Conservation (phyloP, 2,113 vertebrate genomes). For the Hyaena hyaena region DNA sequence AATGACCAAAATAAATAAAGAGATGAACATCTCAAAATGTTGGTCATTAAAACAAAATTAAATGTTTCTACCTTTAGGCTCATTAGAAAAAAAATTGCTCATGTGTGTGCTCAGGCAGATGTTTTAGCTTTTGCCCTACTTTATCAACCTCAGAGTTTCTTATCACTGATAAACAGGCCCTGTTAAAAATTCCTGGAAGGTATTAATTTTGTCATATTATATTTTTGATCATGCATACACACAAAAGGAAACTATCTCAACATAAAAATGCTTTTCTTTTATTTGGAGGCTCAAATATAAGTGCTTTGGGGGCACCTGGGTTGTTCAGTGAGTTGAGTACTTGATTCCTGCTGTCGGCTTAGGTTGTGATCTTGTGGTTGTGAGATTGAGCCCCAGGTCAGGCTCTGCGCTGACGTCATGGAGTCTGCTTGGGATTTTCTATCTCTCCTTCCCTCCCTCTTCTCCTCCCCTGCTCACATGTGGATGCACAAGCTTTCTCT, state of each 20-base stretch:
- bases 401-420: too few relatives aligned
- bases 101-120: background rate
- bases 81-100: background rate
- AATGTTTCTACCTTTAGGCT: background rate
- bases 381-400: too few relatives aligned
- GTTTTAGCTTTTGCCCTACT: background rate
- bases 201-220: background rate
- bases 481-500: too few relatives aligned
- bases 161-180: background rate
- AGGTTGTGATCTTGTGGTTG: too few relatives aligned
- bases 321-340: too few relatives aligned
- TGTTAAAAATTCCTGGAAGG: background rate
- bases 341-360: too few relatives aligned
- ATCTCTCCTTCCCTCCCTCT: too few relatives aligned
- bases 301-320: background rate
- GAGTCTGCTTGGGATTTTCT: too few relatives aligned
- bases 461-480: too few relatives aligned
- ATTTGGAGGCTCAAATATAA: background rate
- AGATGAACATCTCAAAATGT: background rate
- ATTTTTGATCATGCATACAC: background rate
- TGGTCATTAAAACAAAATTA: background rate
- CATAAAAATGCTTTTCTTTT: slow-evolving; percentile 17
- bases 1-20: background rate
- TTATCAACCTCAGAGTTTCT: background rate
- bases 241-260: background rate